Evolutionary conservation across 2,113 vertebrate species (phyloP).

Genomic region (Erinaceus europaeus): DNA sequence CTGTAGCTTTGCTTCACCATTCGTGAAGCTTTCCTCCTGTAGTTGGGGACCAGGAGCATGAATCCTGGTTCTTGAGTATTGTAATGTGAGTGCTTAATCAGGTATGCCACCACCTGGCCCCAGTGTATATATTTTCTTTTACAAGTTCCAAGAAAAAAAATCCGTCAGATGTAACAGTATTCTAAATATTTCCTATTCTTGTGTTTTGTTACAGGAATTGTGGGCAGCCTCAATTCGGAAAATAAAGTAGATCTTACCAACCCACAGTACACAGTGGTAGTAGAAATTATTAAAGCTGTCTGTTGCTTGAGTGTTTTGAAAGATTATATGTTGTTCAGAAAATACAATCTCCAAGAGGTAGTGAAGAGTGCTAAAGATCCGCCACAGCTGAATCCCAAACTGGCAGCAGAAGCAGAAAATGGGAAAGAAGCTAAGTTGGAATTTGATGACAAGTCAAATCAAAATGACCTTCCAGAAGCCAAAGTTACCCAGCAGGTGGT

Average conservation of each 20-base stretch:
- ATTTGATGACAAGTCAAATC: conserved; percentile 25
- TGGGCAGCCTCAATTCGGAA: conserved; percentile 91
- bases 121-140: no score
- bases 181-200: conserved; percentile 28
- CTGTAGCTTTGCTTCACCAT: no score
- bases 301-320: conserved; percentile 94
- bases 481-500: conserved; percentile 11
- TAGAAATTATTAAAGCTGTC: conserved; percentile 95
- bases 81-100: no score
- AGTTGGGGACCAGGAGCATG: no score
- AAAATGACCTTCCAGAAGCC: conserved; percentile 23
- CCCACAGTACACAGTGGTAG: conserved; percentile 92
- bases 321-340: conserved; percentile 93
- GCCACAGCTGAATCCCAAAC: conserved; percentile 22
- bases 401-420: conserved; percentile 13
- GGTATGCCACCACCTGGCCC: no score
- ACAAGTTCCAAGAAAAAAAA: neutral
- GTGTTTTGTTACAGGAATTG: conserved; percentile 86
- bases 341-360: conserved; percentile 96
- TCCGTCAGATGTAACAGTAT: neutral
- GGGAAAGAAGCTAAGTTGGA: conserved; percentile 47
- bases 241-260: conserved; percentile 95
- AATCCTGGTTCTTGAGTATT: no score
- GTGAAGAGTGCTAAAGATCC: conserved; percentile 83
- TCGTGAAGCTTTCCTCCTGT: no score